phyloP scores from a whole-genome alignment of 1,140 invertebrate species.

The Drosophila busckii region DNA sequence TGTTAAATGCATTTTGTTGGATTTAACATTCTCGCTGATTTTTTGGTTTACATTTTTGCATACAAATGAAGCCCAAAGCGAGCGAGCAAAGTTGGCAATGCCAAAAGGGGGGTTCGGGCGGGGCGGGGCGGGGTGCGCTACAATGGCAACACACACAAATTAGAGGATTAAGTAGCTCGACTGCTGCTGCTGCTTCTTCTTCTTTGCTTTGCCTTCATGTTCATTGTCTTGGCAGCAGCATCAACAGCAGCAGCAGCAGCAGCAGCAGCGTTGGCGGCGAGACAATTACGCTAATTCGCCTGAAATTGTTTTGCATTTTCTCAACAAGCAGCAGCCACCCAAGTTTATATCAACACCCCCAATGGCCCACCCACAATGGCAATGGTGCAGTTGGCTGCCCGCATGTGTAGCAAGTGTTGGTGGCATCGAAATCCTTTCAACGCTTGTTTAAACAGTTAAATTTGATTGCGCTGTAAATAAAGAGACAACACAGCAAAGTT shows the following conservation, averaged over 20 bases:
- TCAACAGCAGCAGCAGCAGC: background rate
- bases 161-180: conserved; percentile 73
- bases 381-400: conserved; percentile 30
- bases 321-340: background rate
- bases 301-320: conserved; percentile 58
- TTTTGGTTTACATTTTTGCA: conserved; percentile 78
- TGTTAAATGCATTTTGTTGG: conserved; percentile 78
- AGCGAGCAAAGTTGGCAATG: conserved; percentile 16
- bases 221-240: conserved; percentile 41
- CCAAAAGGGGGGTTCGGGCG: conserved; percentile 26
- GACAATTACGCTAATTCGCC: conserved; percentile 70
- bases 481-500: conserved; percentile 34
- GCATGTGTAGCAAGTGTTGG: conserved; percentile 25
- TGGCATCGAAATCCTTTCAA: conserved; percentile 45
- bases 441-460: conserved; percentile 69
- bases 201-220: conserved; percentile 25
- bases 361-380: background rate
- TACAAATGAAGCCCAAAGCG: conserved; percentile 61
- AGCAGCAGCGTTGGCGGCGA: conserved; percentile 13
- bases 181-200: conserved; percentile 32
- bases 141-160: conserved; percentile 49
- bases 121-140: background rate
- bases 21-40: conserved; percentile 78
- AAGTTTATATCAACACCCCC: background rate
- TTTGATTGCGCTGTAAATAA: conserved; percentile 67